Percentiles rank a stretch among this genome's conserved stretches.
Evolutionary conservation across 2,888 invertebrate species (phyloP).

Genomic region (Eurytoma californica): DNA sequence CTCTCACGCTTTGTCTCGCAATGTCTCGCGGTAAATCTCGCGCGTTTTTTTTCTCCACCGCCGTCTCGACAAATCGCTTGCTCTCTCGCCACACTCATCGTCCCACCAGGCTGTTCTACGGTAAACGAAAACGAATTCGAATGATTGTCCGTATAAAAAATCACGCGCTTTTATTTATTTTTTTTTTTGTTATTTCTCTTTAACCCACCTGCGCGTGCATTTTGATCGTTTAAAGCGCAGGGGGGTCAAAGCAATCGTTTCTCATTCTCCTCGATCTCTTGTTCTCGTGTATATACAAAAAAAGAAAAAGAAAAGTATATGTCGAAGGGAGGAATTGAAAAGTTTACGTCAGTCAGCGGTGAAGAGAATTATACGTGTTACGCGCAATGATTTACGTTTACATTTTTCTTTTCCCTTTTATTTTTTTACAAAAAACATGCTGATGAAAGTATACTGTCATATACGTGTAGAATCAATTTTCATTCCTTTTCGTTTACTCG

Average conservation of each 20-base stretch:
- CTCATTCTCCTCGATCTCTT: background rate
- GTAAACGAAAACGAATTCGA: conserved; percentile 53
- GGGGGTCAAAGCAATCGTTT: no score
- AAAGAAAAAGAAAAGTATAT: conserved; percentile 6
- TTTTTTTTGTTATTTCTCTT: conserved; percentile 39
- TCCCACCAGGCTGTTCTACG: background rate
- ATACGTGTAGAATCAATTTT: conserved; percentile 25
- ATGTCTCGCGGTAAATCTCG: background rate
- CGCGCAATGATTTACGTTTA: no score
- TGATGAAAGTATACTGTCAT: conserved; percentile 27
- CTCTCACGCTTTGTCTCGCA: conserved; percentile 25
- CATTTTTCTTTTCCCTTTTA: no score
- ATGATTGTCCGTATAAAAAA: conserved; percentile 39
- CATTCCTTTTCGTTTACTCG: conserved; percentile 47
- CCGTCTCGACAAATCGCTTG: background rate
- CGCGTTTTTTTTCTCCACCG: conserved; percentile 7
- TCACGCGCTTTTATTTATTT: background rate
- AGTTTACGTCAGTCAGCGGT: background rate
- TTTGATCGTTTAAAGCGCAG: background rate
- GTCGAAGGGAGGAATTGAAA: background rate
- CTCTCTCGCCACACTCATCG: background rate
- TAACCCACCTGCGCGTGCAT: background rate
- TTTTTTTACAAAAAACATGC: conserved; percentile 48
- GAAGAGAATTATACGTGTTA: no score
- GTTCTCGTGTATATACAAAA: background rate